Conservation (phyloP, 2,113 vertebrate species). For the Ifrita kowaldi region DNA sequence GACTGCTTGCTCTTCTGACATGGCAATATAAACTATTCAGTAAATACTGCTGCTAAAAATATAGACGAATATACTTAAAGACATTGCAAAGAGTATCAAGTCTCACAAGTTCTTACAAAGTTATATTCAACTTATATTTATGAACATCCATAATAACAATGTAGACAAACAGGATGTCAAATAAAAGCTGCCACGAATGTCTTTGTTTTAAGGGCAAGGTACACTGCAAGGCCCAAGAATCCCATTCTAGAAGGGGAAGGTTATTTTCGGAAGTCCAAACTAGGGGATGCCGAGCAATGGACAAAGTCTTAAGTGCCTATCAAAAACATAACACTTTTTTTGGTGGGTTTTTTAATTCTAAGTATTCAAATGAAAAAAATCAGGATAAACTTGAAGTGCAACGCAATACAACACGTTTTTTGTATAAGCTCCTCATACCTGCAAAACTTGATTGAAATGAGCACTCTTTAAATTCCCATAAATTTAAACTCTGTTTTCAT, state of each 20-base stretch:
- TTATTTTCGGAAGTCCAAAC: not conserved
- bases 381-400: not conserved
- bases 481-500: not conserved
- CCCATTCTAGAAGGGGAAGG: not conserved
- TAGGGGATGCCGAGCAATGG: not conserved
- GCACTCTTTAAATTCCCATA: not conserved
- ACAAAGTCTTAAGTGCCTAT: not conserved
- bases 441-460: not conserved
- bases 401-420: not conserved
- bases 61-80: not conserved
- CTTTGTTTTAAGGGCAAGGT: not conserved
- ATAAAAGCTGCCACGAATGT: not conserved
- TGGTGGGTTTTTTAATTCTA: not conserved
- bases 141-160: not conserved
- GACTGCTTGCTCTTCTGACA: not conserved
- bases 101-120: not conserved
- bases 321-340: not conserved
- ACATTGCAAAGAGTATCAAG: not conserved
- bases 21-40: not conserved
- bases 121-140: not conserved
- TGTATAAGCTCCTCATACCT: not conserved
- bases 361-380: not conserved
- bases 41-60: not conserved
- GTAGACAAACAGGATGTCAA: not conserved
- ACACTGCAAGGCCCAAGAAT: not conserved